phyloP scores from a whole-genome alignment of 2,797 vertebrate species.

The Pterois miles region DNA sequence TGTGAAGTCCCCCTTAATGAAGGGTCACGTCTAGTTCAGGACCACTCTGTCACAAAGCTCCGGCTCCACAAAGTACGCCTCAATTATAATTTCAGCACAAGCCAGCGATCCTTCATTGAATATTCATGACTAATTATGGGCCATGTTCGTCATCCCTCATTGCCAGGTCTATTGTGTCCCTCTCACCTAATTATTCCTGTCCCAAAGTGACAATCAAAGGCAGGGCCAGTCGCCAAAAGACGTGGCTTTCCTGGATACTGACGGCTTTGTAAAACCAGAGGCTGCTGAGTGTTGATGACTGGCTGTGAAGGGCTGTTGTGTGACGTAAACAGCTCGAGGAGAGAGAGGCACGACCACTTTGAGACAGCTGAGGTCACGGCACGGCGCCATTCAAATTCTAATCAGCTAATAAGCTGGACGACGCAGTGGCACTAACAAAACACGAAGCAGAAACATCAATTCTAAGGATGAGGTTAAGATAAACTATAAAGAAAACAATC shows the following conservation, averaged over 20 bases:
- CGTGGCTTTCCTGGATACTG: conserved; percentile 54
- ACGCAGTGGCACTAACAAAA: conserved; percentile 35
- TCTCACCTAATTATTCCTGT: conserved; percentile 77
- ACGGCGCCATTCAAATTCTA: conserved; percentile 66
- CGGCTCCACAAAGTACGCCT: conserved; percentile 44
- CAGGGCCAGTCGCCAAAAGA: conserved; percentile 41
- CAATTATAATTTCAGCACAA: conserved; percentile 64
- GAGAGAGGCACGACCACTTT: conserved; percentile 17
- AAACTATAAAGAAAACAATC: not conserved
- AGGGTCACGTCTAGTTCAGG: conserved; percentile 62
- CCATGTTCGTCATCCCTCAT: conserved; percentile 58
- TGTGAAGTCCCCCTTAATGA: conserved; percentile 50
- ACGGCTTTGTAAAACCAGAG: conserved; percentile 60
- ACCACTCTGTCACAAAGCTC: conserved; percentile 44
- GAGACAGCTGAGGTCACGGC: conserved; percentile 27
- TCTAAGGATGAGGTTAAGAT: conserved; percentile 20
- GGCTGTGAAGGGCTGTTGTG: conserved; percentile 48
- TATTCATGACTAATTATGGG: conserved; percentile 84
- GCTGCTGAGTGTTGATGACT: conserved; percentile 38
- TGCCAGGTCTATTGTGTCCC: conserved; percentile 71
- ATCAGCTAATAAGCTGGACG: conserved; percentile 55
- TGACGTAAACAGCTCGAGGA: conserved; percentile 50
- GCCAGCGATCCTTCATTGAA: conserved; percentile 69
- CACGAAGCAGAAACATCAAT: conserved; percentile 24
- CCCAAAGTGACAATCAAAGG: conserved; percentile 77